These are phyloP conservation scores for Cepphus grylle DNA, from an alignment of 2,113 vertebrate species.

Conservation along the genomic window DNA sequence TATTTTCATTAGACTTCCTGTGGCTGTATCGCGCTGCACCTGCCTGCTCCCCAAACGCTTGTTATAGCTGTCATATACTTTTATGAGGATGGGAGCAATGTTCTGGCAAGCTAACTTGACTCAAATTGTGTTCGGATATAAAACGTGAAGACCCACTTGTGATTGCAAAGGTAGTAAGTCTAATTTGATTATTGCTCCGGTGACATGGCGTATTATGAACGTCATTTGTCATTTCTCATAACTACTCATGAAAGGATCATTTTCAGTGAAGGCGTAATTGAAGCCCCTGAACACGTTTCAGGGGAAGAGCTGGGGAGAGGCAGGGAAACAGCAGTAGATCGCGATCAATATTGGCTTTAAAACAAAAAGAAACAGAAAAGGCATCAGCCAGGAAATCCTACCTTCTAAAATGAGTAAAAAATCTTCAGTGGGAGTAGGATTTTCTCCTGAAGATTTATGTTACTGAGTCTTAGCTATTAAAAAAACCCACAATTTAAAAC, in stretches of 20 bases:
- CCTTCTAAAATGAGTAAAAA: background rate
- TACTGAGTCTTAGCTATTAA: background rate
- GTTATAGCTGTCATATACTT: conserved; percentile 18
- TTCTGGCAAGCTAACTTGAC: conserved; percentile 30
- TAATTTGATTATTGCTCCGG: conserved; percentile 41
- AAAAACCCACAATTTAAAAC: background rate
- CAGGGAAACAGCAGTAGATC: background rate
- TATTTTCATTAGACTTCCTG: conserved; percentile 13
- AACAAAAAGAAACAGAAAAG: background rate
- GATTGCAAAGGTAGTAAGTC: conserved; percentile 44
- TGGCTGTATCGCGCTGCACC: background rate
- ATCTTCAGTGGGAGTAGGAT: background rate
- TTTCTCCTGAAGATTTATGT: background rate
- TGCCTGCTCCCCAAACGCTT: conserved; percentile 4
- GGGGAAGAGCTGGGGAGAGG: background rate
- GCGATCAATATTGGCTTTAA: background rate
- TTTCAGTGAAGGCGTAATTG: background rate
- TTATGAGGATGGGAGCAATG: background rate
- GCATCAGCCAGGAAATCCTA: background rate
- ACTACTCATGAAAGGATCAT: background rate
- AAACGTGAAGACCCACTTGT: conserved; percentile 37
- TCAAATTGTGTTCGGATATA: background rate
- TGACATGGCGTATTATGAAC: background rate
- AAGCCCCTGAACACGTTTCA: accelerated
- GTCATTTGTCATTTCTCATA: background rate